Percentiles rank a stretch among this genome's conserved stretches.
Evolutionary conservation across 2,888 invertebrate species (phyloP).

Genomic region (Globia sparganii): DNA sequence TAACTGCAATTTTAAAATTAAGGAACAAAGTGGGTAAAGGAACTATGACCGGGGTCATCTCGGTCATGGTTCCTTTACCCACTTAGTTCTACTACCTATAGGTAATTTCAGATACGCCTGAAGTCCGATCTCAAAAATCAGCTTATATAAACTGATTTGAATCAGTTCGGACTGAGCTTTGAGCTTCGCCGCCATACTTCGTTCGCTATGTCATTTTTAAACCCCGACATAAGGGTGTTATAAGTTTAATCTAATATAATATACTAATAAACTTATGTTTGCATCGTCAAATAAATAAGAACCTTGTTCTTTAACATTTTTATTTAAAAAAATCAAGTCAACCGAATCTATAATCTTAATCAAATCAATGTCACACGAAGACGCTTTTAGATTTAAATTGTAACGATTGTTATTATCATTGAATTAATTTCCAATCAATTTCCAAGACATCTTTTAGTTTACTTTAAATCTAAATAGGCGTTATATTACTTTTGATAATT

Average conservation of each 20-base stretch:
- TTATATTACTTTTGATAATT: constrained; percentile 34
- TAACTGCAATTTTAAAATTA: no score
- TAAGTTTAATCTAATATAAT: no score
- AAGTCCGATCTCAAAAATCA: background rate
- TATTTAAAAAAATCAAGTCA: background rate
- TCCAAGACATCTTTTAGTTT: constrained; percentile 32
- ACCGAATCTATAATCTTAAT: constrained; percentile 50
- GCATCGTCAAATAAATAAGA: background rate
- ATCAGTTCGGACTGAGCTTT: no score
- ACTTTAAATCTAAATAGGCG: constrained; percentile 21
- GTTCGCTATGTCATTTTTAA: no score
- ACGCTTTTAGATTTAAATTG: constrained; percentile 24
- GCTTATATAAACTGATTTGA: no score
- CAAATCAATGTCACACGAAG: constrained; percentile 41
- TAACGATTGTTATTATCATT: constrained; percentile 49
- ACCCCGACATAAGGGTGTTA: no score
- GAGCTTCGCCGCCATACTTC: no score
- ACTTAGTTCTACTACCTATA: background rate
- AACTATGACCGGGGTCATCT: no score
- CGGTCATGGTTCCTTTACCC: background rate
- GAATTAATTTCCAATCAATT: constrained; percentile 57
- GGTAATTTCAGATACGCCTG: background rate
- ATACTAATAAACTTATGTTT: background rate
- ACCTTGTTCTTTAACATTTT: background rate
- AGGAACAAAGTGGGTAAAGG: no score